These are phyloP conservation scores for Sparidentex hasta DNA, from an alignment of 2,797 vertebrate genomes.

Conservation along the genomic window DNA sequence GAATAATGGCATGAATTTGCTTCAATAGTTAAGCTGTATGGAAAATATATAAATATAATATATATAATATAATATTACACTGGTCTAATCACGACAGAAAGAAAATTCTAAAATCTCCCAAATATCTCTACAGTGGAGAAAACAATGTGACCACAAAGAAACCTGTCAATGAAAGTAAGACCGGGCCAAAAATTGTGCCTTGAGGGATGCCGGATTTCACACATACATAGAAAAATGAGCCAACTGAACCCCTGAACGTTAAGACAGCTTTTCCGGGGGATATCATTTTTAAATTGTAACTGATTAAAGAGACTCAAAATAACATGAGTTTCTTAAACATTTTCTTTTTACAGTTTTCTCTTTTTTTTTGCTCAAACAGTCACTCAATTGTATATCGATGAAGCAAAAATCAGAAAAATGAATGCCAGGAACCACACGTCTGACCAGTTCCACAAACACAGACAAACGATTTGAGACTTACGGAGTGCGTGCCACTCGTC, in stretches of 20 bases:
- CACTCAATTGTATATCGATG: not conserved
- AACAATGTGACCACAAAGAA: not conserved
- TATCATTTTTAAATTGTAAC: not conserved
- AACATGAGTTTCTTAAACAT: not conserved
- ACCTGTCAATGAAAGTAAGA: not conserved
- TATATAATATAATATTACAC: no score
- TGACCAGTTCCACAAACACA: not conserved
- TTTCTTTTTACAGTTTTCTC: not conserved
- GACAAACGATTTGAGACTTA: slow-evolving; percentile 82
- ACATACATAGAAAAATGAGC: not conserved
- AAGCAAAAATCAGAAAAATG: not conserved
- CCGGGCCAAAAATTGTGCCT: not conserved
- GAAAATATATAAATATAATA: no score
- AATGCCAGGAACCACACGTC: not conserved
- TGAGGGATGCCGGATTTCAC: slow-evolving; percentile 5
- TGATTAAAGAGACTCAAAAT: not conserved
- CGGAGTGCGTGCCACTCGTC: slow-evolving; percentile 96
- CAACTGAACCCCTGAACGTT: not conserved
- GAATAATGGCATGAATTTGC: not conserved
- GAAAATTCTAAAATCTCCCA: not conserved
- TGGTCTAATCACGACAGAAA: not conserved
- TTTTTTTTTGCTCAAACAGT: not conserved
- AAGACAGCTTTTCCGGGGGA: not conserved
- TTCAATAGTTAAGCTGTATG: not conserved
- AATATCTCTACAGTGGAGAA: not conserved